Base-by-base conservation (phyloP, 1,140 invertebrate genomes). In the Mycetomoellerius zeteki region DNA sequence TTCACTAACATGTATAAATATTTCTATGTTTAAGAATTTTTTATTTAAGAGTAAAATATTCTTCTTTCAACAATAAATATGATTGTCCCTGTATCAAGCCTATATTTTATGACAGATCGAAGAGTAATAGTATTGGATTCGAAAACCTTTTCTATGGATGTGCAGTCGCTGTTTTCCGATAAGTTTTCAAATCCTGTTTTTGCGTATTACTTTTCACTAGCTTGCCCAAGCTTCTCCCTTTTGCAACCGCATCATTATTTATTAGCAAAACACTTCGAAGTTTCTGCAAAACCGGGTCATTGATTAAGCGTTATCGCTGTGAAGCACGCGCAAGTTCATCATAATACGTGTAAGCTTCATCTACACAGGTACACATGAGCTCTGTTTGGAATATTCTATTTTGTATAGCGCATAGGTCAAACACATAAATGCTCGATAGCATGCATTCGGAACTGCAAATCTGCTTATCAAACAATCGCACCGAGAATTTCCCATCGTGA, bases 311-410 rank as follows among this genome's bases (percentile, higher is more conserved):
- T 73, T 73, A 60, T 60, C 43, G 37, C 37, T 30, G 7, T 33
- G 27, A 54, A 30, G 24, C 37, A 73, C n/a, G 69, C 65, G 54
- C 27, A 62, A 73, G 69, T 58, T 84, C 19, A 73, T 60, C 54
- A 30, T 73, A 72, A 82, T 82, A 72, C 54, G 8, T 56, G 52
- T 52, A 43, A 82, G 37, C 67, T 82, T 72, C 60, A 82, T 37
- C 1, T 37, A 60, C 16, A 21, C 65, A 43, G 21, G 14, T n/a
- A 72, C 16, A 21, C 37, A 73, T 12, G 43, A n/a, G n/a, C 58
- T 56, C 69, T 84, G 73, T 82, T 82, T 60, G 67, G 24, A 60
- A 82, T 82, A 60, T 60, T 84, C 67, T 33, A 73, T 84, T 84
- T 84, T 73, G 65, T 67, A 54, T 33, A 6, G 37, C 43, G 24